Evolutionary conservation across 2,113 vertebrate species (phyloP), one percentile per base, ranked within the genome.

Genomic region (Haemorhous mexicanus): DNA sequence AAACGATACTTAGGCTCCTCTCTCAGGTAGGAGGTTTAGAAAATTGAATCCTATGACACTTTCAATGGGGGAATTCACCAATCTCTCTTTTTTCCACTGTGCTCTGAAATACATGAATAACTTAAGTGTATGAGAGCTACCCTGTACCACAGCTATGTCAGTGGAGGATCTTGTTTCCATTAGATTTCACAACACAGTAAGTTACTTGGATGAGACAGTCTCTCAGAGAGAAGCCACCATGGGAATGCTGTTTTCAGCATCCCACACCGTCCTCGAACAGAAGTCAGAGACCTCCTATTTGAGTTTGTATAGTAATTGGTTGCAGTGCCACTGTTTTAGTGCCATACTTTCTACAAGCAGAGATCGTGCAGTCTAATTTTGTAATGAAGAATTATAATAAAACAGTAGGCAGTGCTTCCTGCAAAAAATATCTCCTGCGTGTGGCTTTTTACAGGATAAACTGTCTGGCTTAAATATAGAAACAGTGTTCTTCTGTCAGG

Each of bases 401-500:
- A 94, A 70, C 73, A 78, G 78, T 93, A 90, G 87, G 92, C 78
- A 84, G 49, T 73, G 44, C 84, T 94, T 89, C 77, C 78, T 91
- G 89, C 62, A 82, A 69, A 91, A 76, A 94, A 16, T 87, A 73
- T 89, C 73, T 92, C 44, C 85, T 73, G 18, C 61, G 47, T 73
- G 24, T 84, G 72, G 68, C 76, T 95, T 93, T 59, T 32, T 78
- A 30, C 39, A 89, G 89, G 56, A 84, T 93, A 84, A 95, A 94
- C 81, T 67, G 76, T 86, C 89, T 75, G 84, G 26, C 55, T 86
- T 93, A 96, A 94, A 87, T 82, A 76, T 44, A 91, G 91, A 87
- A 94, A 76, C 49, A 68, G 73, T 4, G 1, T 61, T 95, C 55
- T 74, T 90, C 93, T 84, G 62, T 82, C 7, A 8, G 84, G 86